These are phyloP conservation scores for Podargus strigoides DNA, from an alignment of 2,797 vertebrate species.

Conservation along the genomic window DNA sequence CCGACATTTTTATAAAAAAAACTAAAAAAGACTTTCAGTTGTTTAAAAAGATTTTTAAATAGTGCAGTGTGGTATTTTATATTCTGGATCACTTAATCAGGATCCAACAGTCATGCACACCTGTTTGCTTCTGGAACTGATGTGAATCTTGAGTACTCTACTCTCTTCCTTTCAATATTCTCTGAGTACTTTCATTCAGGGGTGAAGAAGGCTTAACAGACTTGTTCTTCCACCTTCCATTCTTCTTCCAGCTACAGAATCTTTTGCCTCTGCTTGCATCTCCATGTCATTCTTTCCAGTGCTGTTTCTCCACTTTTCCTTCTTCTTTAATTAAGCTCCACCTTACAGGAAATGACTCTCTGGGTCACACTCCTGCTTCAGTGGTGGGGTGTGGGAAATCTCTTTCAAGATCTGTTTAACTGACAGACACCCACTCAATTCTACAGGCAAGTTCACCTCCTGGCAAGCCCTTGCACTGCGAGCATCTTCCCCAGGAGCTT, in stretches of 20 bases:
- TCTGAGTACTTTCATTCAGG: not conserved
- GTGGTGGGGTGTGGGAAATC: not conserved
- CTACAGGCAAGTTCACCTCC: not conserved
- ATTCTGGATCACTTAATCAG: not conserved
- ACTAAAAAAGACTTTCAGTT: not conserved
- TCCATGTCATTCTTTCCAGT: not conserved
- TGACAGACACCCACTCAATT: not conserved
- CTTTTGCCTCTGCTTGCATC: not conserved
- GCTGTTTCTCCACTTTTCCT: not conserved
- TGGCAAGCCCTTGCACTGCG: accelerated
- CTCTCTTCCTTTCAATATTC: not conserved
- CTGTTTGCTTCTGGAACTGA: not conserved
- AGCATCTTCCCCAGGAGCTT: not conserved
- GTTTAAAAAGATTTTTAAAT: not conserved
- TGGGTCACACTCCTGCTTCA: not conserved
- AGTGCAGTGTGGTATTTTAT: not conserved
- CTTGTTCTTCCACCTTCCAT: not conserved
- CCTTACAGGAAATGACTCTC: not conserved
- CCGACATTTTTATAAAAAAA: not conserved
- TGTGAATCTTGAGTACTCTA: not conserved
- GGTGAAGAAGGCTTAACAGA: not conserved
- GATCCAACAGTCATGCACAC: not conserved
- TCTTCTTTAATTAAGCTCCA: not conserved
- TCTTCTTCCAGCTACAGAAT: not conserved
- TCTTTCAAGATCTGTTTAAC: not conserved